A percentile compares a stretch with the other conserved stretches of the same genome.
Conservation (phyloP, 1,140 invertebrate genomes). For the Samia ricini region DNA sequence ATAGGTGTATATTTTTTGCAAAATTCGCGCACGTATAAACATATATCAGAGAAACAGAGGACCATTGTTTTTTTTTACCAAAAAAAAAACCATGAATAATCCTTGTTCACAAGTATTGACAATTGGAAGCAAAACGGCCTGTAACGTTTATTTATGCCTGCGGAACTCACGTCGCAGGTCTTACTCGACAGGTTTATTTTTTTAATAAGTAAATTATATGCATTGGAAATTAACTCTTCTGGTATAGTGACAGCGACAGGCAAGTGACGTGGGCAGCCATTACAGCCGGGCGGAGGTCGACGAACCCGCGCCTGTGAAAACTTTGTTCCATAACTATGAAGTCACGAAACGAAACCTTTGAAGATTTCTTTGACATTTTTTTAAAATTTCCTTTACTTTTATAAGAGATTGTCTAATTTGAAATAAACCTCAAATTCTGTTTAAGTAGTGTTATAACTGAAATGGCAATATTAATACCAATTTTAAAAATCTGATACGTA, state of each 20-base stretch:
- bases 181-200: constrained; percentile 25
- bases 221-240: constrained; percentile 60
- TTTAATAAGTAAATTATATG: constrained; percentile 52
- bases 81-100: background rate
- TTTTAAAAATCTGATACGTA: too few relatives aligned
- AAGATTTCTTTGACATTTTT: background rate
- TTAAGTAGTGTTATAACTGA: too few relatives aligned
- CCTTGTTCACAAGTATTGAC: background rate
- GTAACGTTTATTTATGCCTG: background rate
- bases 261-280: constrained; percentile 51
- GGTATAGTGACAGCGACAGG: constrained; percentile 40
- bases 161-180: constrained; percentile 13
- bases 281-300: constrained; percentile 38
- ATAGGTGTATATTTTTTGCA: too few relatives aligned
- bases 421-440: background rate
- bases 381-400: background rate
- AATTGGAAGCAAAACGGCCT: background rate
- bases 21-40: too few relatives aligned
- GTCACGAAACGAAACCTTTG: background rate
- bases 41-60: too few relatives aligned
- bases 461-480: too few relatives aligned
- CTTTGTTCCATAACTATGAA: background rate
- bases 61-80: too few relatives aligned
- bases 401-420: background rate
- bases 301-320: constrained; percentile 26